Evolutionary conservation across 2,113 vertebrate species (phyloP), one percentile per base, ranked within the genome.

Genomic region (Benitochromis conjunctus): DNA sequence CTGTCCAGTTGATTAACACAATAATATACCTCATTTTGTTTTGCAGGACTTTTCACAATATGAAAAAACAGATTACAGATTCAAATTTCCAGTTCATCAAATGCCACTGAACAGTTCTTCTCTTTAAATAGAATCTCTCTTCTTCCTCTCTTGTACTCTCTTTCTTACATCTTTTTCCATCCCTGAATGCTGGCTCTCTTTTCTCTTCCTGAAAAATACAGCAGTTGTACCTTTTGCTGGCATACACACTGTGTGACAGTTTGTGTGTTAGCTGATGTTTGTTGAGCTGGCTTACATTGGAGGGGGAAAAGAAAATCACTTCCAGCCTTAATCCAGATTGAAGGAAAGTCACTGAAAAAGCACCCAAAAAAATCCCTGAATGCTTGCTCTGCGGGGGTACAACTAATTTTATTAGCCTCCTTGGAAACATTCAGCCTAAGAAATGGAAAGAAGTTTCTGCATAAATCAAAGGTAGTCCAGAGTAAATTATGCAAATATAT

Each of bases 401-500:
- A 91, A 91, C 85, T 91, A 87, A 92, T 94, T 94, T 93, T 94
- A 90, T 90, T 86, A 91, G 86, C 83, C 85, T 86, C 90, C 81
- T 89, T 91, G 88, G 83, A 94, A 96, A 93, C 93, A 93, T 93
- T 85, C 88, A 94, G 62, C 89, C 90, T 94, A 92, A 95, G 94
- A 96, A 96, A 92, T 94, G 93, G 92, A 94, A 92, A 93, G 91
- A 89, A 88, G 94, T 91, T 91, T 91, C 91, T 95, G 96, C 95
- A 96, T 96, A 96, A 95, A 96, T 96, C 95, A 95, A 87, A 94
- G 94, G 95, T 96, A 96, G 96, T 96, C 95, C 94, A 84, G 86
- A 90, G 91, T 92, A 96, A 96, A 95, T 95, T 96, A 96, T 96
- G 95, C 93, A 92, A 95, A 96, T 96, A 76, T 95, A 96, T 96